phyloP scores from a whole-genome alignment of 92 coral and sea anemone species.

The Zoanthus sociatus region DNA sequence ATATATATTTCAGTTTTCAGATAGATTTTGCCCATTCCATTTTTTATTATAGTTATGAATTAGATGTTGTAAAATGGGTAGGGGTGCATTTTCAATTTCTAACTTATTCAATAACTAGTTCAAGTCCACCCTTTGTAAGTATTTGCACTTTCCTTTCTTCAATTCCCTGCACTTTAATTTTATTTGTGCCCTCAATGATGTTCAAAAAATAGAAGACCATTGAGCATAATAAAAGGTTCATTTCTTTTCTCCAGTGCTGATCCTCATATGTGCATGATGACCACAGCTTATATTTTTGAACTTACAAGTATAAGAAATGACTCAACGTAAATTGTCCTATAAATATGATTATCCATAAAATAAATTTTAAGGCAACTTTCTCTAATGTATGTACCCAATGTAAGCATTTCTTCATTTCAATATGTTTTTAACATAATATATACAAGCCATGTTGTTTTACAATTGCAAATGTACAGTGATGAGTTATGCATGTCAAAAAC shows the following conservation, averaged over 20 bases:
- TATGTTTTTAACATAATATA: too few species aligned
- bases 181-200: background rate
- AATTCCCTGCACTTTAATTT: background rate
- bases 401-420: too few species aligned
- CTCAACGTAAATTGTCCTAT: constrained; percentile 1
- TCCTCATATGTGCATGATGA: background rate
- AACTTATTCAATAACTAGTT: background rate
- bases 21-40: background rate
- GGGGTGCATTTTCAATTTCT: background rate
- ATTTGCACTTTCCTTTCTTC: background rate
- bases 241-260: background rate
- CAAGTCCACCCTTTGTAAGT: background rate
- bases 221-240: background rate
- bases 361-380: too few species aligned
- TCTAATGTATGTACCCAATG: too few species aligned
- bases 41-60: too few species aligned
- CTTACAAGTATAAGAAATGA: constrained; percentile 1
- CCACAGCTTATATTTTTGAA: background rate
- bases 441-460: too few species aligned
- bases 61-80: background rate
- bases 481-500: too few species aligned
- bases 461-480: too few species aligned
- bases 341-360: too few species aligned
- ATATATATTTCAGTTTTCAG: background rate
- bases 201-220: background rate